Evolutionary conservation across 2,888 invertebrate species (phyloP).

Genomic region (Trichogramma dendrolimi): DNA sequence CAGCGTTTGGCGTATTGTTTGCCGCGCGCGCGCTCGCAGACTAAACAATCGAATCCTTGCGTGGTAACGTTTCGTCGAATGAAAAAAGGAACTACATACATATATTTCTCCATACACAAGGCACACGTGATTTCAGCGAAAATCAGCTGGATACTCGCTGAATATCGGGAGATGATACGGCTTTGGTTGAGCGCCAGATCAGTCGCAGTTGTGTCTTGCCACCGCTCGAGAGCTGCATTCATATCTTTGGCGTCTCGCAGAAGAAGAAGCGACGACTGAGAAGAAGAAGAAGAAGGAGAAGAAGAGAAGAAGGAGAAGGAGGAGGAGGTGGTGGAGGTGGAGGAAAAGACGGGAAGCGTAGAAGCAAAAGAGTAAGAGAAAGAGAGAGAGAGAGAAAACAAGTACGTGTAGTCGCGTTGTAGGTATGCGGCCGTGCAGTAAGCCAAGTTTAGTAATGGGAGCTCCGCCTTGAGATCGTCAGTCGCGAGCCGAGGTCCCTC

Average conservation of each 20-base stretch:
- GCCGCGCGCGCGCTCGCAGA: too few relatives aligned
- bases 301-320: not conserved
- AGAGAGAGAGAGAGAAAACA: constrained; percentile 8
- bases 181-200: too few relatives aligned
- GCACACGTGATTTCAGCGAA: too few relatives aligned
- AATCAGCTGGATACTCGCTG: too few relatives aligned
- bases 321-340: not conserved
- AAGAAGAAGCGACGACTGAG: not conserved
- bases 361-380: constrained; percentile 6
- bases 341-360: constrained; percentile 1
- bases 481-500: constrained; percentile 19
- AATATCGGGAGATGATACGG: too few relatives aligned
- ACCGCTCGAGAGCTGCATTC: too few relatives aligned
- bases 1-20: too few relatives aligned
- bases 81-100: too few relatives aligned
- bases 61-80: too few relatives aligned
- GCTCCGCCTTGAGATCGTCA: constrained; percentile 43
- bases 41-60: too few relatives aligned
- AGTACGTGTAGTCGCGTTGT: constrained; percentile 33
- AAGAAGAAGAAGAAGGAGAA: not conserved
- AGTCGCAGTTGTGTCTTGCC: too few relatives aligned
- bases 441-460: constrained; percentile 38
- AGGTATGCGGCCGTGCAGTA: constrained; percentile 33
- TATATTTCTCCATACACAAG: too few relatives aligned
- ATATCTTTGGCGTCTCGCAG: not conserved